Evolutionary conservation across 2,113 vertebrate genomes (phyloP).

Genomic region (Myanophis thanlyinensis): DNA sequence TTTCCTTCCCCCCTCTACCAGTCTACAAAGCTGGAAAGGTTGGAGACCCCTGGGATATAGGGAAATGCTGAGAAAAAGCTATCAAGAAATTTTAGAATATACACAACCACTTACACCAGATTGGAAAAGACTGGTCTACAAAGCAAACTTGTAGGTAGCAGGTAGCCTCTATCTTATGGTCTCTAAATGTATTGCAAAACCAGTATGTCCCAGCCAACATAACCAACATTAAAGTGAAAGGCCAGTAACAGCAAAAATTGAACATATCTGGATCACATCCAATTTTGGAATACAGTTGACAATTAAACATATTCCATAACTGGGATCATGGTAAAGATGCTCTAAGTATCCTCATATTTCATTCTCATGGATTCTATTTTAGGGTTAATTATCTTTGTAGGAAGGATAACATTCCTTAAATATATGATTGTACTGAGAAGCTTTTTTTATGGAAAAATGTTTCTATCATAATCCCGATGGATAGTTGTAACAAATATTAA

Average conservation of each 20-base stretch:
- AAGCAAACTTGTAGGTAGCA: not conserved
- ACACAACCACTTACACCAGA: not conserved
- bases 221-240: not conserved
- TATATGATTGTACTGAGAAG: not conserved
- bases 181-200: not conserved
- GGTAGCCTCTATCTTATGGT: not conserved
- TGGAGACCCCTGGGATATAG: not conserved
- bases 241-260: not conserved
- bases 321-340: not conserved
- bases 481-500: not conserved
- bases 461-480: not conserved
- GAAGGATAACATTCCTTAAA: not conserved
- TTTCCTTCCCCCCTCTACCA: too few relatives aligned
- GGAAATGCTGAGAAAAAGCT: not conserved
- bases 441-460: not conserved
- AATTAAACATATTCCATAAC: not conserved
- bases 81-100: not conserved
- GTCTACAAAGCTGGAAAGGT: too few relatives aligned
- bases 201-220: not conserved
- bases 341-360: not conserved
- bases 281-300: not conserved
- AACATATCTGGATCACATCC: not conserved
- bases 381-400: not conserved
- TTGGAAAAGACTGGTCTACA: not conserved
- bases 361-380: not conserved